Evolutionary conservation across 2,113 vertebrate genomes (phyloP), one percentile per base, ranked within the genome.

Genomic region (Quiscalus mexicanus): DNA sequence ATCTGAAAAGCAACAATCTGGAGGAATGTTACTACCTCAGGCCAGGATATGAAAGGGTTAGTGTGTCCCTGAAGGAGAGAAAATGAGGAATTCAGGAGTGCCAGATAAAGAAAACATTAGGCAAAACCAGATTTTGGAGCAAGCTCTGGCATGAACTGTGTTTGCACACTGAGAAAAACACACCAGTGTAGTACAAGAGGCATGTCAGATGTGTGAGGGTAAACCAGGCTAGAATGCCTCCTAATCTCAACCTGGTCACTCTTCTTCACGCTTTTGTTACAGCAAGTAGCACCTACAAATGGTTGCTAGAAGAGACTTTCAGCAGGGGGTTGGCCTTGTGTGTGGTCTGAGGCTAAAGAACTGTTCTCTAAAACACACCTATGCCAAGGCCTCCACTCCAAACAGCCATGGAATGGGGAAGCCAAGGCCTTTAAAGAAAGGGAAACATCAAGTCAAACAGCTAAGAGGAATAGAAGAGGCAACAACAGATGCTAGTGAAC

Each of bases 51-150:
- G 23, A 96, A 95, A 90, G 74, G 58, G 87, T 85, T 91, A 76
- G 53, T 2, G 8, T 59, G 67, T 14, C 58, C 89, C 63, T 55
- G 42, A 73, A 76, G 50, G 42, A 65, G 28, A 64, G 5, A 73
- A 52, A 74, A 94, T 41, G 18, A 96, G 67, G 92, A 94, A 95
- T 96, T 86, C 4, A 30, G 94, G 84, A 95, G 84, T 58, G 92
- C 30, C 87, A 18, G n/a, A 42, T 31, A 94, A 69, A 70, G 71
- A 88, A 78, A 89, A 90, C 25, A 53, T 69, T 21, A 76, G 83
- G 45, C 31, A 94, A 59, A 85, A 42, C 2, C 42, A 88, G 63
- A 82, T 28, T 77, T 31, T 47, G 50, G 59, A 90, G 71, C 87
- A 95, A 91, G 91, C 75, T 86, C 91, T 88, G 35, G 93, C 87